Evolutionary conservation across 2,797 vertebrate species (phyloP).

Genomic region (Kryptolebias ocellatus): DNA sequence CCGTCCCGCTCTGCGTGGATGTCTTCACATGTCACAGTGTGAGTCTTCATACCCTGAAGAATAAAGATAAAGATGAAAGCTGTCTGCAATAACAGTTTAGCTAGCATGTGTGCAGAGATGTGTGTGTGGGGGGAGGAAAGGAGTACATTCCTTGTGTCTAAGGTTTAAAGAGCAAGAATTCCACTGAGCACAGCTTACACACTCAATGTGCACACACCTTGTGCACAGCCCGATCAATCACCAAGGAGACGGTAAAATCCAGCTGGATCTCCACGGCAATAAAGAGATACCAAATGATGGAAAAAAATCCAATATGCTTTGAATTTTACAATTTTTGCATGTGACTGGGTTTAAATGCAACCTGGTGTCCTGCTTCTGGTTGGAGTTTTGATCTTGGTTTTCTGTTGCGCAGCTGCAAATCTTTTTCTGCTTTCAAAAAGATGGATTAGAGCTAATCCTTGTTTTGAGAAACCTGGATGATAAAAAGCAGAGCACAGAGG

Average conservation of each 20-base stretch:
- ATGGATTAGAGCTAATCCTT: neutral
- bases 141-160: slow-evolving; percentile 58
- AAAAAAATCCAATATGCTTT: slow-evolving; percentile 61
- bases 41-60: slow-evolving; percentile 29
- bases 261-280: slow-evolving; percentile 60
- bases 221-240: slow-evolving; percentile 61
- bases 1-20: slow-evolving; percentile 28
- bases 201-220: slow-evolving; percentile 40
- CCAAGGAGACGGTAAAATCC: slow-evolving; percentile 41
- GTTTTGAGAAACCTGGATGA: neutral
- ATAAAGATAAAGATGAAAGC: slow-evolving; percentile 21
- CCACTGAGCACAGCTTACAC: slow-evolving; percentile 34
- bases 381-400: neutral
- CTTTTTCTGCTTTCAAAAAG: slow-evolving; percentile 1
- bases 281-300: slow-evolving; percentile 50
- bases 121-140: slow-evolving; percentile 6
- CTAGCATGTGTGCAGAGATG: neutral
- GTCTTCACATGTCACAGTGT: slow-evolving; percentile 21
- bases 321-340: slow-evolving; percentile 46
- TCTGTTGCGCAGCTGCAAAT: neutral
- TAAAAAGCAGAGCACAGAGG: neutral
- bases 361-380: neutral
- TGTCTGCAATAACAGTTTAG: slow-evolving; percentile 12
- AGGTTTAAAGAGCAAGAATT: slow-evolving; percentile 47
- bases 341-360: slow-evolving; percentile 29